Conservation (phyloP, 1,140 invertebrate genomes). For the Hermetia illucens region DNA sequence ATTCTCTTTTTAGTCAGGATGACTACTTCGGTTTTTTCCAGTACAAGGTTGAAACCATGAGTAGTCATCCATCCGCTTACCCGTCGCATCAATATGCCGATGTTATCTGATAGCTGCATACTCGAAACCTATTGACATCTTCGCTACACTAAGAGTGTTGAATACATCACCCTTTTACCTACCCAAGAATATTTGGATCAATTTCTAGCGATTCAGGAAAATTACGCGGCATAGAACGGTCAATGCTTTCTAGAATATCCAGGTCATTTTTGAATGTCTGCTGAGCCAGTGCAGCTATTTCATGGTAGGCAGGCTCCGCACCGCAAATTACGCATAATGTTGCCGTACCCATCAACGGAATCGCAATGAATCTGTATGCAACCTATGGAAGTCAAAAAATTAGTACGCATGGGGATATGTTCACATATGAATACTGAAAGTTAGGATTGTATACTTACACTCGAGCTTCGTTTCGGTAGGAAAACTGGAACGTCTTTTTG, state of each 20-base stretch:
- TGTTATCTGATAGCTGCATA: too few species aligned
- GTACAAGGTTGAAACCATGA: too few species aligned
- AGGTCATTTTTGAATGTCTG: constrained; percentile 24
- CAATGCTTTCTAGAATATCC: constrained; percentile 46
- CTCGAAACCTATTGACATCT: too few species aligned
- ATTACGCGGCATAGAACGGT: constrained; percentile 46
- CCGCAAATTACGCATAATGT: constrained; percentile 6
- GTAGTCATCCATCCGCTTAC: too few species aligned
- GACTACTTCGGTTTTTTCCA: too few species aligned
- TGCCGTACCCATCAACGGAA: neutral
- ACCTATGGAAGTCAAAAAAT: constrained; percentile 1
- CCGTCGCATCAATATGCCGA: too few species aligned
- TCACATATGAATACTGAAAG: too few species aligned
- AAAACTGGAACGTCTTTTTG: constrained; percentile 62
- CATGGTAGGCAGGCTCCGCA: constrained; percentile 1
- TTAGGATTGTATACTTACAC: too few species aligned
- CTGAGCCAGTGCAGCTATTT: constrained; percentile 1
- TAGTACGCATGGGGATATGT: too few species aligned
- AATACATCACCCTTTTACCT: too few species aligned
- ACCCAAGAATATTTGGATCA: constrained; percentile 51
- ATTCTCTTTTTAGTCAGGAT: too few species aligned
- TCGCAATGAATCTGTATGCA: constrained; percentile 4
- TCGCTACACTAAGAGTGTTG: too few species aligned
- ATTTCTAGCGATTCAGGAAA: constrained; percentile 43
- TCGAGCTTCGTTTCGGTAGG: constrained; percentile 61